Percentiles rank a stretch among this genome's conserved stretches.
These are phyloP conservation scores for Caenorhabditis sulstoni DNA, from an alignment of 2,888 invertebrate genomes.

Conservation along the genomic window DNA sequence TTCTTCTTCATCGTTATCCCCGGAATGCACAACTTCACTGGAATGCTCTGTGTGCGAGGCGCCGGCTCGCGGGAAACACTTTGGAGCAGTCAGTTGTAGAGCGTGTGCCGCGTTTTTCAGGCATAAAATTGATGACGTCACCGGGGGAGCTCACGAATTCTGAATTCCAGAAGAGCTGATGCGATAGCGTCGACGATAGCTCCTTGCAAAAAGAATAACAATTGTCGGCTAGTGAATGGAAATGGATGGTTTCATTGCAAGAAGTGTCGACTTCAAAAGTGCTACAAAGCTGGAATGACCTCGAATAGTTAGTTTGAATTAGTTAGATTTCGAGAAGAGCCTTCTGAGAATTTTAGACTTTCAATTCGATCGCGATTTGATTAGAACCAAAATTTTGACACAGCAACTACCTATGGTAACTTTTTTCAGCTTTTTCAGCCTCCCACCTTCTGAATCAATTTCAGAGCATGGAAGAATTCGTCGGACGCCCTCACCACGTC, in stretches of 20 bases:
- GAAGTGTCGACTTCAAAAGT: slow-evolving; percentile 40
- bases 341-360: slow-evolving; percentile 23
- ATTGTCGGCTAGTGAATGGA: slow-evolving; percentile 30
- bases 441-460: too few relatives aligned
- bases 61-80: slow-evolving; percentile 35
- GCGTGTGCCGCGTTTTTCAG: slow-evolving; percentile 45
- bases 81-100: slow-evolving; percentile 34
- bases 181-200: slow-evolving; percentile 7
- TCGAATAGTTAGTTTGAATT: slow-evolving; percentile 1
- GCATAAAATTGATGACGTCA: too few relatives aligned
- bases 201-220: slow-evolving; percentile 26
- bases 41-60: slow-evolving; percentile 13
- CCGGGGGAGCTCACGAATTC: too few relatives aligned
- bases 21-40: too few relatives aligned
- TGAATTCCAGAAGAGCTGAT: slow-evolving; percentile 22
- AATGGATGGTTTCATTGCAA: slow-evolving; percentile 48
- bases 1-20: too few relatives aligned
- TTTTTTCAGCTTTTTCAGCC: too few relatives aligned
- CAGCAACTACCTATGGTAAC: not conserved
- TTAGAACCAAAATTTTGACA: slow-evolving; percentile 21
- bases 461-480: slow-evolving; percentile 33
- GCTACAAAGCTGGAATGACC: slow-evolving; percentile 38
- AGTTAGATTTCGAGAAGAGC: not conserved
- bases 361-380: slow-evolving; percentile 34
- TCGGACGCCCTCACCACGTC: slow-evolving; percentile 41